Base-by-base conservation (phyloP, 1,140 invertebrate species). In the Penaeus chinensis region DNA sequence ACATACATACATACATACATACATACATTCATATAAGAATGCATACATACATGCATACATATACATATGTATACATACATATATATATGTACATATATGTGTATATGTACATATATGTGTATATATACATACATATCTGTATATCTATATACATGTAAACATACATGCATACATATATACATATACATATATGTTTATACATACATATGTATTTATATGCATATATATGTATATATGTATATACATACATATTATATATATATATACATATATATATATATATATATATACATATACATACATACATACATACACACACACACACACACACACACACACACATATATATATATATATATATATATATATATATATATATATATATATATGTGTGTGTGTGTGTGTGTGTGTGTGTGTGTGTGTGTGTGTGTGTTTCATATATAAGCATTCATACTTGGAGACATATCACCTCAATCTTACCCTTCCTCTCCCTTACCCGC, bases 281-380 rank as follows among this genome's bases (percentile, higher is more conserved):
- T 13, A 16, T 8, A 54, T 54, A 54, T 69, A 32, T 2, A 32
- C 32, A 69, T n/a, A 69, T 69, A 69, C 22, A 69, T 69, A 69
- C 32, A 69, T 22, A 69, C 22, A 69, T 22, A 69, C 32, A 69
- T 22, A 69, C 32, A 69, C 20, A 69, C 32, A 69, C 22, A 69
- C 32, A 69, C 5, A 22, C 32, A 69, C 22, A 69, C 22, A 69
- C n/a, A n/a, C n/a, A 71, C 27, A 71, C 5, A 71, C 27, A 71
- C 2, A 71, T 71, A 71, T 71, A 71, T 71, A 71, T 71, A 71
- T 71, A 71, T 71, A 71, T 71, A 71, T 71, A 71, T 71, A 24
- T n/a, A 71, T 71, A 78, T 47, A 78, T 42, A 78, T 22, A 32
- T 66, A 66, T 24, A 66, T 66, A 66, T 24, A 66, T 66, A 66